Percentiles rank a stretch among this genome's conserved stretches.
phyloP scores from a whole-genome alignment of 2,797 vertebrate species.

The Gymnopithys bicolor region DNA sequence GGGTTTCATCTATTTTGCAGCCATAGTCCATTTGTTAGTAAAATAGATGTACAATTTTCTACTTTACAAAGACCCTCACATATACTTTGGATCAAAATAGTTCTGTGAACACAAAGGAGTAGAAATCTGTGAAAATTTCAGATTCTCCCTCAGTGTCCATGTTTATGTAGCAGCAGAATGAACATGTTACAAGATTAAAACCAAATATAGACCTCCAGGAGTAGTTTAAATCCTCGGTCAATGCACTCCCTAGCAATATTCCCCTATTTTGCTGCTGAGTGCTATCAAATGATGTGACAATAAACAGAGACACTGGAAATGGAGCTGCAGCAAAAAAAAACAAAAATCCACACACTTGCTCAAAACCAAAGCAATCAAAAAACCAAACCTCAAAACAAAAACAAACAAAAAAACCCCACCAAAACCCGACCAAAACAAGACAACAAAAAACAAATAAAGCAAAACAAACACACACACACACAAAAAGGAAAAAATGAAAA shows the following conservation, averaged over 20 bases:
- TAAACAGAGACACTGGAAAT: slow-evolving; percentile 11
- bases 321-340: background rate
- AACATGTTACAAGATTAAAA: slow-evolving; percentile 1
- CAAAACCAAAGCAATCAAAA: background rate
- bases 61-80: background rate
- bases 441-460: background rate
- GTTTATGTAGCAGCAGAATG: background rate
- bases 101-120: background rate
- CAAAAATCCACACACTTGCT: too few relatives aligned
- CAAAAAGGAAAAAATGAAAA: background rate
- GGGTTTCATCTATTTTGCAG: background rate
- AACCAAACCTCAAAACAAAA: background rate
- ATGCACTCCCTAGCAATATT: slow-evolving; percentile 30
- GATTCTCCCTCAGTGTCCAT: background rate
- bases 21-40: background rate
- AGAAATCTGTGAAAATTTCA: slow-evolving; percentile 17
- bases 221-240: slow-evolving; percentile 28
- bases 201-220: background rate
- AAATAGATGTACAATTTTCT: background rate
- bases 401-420: background rate
- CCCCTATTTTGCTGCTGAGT: slow-evolving; percentile 34
- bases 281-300: slow-evolving; percentile 38
- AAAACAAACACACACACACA: background rate
- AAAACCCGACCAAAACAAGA: background rate
- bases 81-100: background rate